Evolutionary conservation across 2,888 invertebrate species (phyloP), one percentile per base, ranked within the genome.

Genomic region (Chrysomela aeneicollis): DNA sequence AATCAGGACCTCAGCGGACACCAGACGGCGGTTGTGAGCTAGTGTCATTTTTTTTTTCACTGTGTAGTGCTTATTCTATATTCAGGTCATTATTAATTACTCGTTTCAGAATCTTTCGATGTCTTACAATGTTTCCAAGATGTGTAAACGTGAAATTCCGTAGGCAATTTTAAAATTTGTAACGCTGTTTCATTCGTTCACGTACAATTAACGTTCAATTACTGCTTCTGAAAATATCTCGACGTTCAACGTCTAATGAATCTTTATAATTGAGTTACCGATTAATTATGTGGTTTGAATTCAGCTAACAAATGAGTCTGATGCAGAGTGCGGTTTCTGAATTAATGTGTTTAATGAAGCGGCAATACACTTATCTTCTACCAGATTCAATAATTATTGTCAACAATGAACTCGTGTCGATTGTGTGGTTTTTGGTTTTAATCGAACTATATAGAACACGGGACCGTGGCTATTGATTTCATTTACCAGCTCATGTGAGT

Each of bases 301-400:
- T 73, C 66, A 67, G 67, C 68, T 67, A 72, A 73, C 72, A 70
- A 70, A 71, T 69, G 64, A 63, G 63, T 67, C 67, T 63, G 69
- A 71, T 70, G 68, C 69, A 62, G 63, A 63, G 55, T 68, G 71
- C 60, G 73, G 73, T 68, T 68, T 51, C 54, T 61, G 68, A 66
- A 71, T 71, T 73, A 73, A 73, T 73, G 72, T 67, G 68, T 67
- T 71, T 71, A 73, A 73, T 71, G 73, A 72, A 73, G 67, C 71
- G 61, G 68, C 68, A 70, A 63, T 63, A 69, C 70, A 73, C 70
- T 74, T 70, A 70, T 72, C 70, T 73, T 74, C 64, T 37, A 55
- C 63, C 58, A 55, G 19, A 21, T 22, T 19, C 37, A 22, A 42
- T 42, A 35, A 35, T 35, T 10, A 35, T 35, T 35, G 35, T 10